Evolutionary conservation across 35 echinoderm and acorn worm species (phyloP), one percentile per base, ranked within the genome.

Genomic region (Apostichopus parvimensis): DNA sequence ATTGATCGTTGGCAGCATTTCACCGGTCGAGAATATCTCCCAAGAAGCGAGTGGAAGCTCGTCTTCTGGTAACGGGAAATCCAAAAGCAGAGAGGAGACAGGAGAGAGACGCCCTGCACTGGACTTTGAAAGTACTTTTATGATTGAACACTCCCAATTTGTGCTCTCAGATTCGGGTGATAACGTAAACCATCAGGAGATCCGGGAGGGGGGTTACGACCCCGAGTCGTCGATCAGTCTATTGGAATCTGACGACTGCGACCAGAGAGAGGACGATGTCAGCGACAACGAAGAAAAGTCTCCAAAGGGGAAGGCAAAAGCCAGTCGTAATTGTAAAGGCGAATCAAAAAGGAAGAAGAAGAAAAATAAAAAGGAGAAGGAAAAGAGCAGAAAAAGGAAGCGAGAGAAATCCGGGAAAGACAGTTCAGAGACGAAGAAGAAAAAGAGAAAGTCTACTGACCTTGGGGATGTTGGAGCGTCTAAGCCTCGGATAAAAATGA

Each of bases 111-210:
- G 57, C 24, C 85, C 85, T 1, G 58, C 58, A 68, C 18, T 87
- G 2, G 85, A 87, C 59, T 87, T 87, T 52, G 85, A 87, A 53
- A 82, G 45, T 53, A 82, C 53, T 7, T 82, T 82, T 22, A 87
- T 87, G 85, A 87, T 87, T 24, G 85, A 87, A 7, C 85, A 87
- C 59, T 87, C 85, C 26, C 85, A 87, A 21, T 87, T 87, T 25
- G 53, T 18, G 5, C 57, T 87, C 14, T 87, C 85, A 11, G 85
- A 87, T 15, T 87, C 85, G 4, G 64, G 85, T 87, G 85, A 87
- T 54, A 54, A 87, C 24, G 57, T 59, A 21, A 71, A 71, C 54
- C 12, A 17, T 7, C n/a, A 87, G 53, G 54, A 56, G 23, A 59
- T 56, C 23, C 54, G 25, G 4, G 34, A 45, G 34, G 34, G 34